Evolutionary conservation across 2,888 invertebrate species (phyloP).

Genomic region (Drosophila peninsularis): DNA sequence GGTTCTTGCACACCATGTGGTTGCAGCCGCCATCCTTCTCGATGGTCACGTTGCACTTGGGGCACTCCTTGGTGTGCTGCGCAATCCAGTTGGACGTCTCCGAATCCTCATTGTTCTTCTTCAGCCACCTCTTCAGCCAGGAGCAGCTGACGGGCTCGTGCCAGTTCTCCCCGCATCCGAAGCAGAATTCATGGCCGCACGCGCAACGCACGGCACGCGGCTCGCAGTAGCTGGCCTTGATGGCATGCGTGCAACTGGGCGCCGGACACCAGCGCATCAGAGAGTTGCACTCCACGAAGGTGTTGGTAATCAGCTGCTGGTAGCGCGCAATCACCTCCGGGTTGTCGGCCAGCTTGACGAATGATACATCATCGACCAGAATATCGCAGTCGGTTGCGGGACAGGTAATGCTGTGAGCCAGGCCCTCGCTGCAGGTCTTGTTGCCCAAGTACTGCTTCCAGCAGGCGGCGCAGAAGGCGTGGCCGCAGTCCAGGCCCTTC

Average conservation of each 20-base stretch:
- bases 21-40: slow-evolving; percentile 99
- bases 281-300: slow-evolving; percentile 99
- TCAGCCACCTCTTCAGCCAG: slow-evolving; percentile 97
- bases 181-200: slow-evolving; percentile 97
- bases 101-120: slow-evolving; percentile 99
- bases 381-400: slow-evolving; percentile 98
- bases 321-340: slow-evolving; percentile 95
- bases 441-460: slow-evolving; percentile 99
- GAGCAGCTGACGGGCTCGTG: slow-evolving; percentile 99
- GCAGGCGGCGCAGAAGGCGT: slow-evolving; percentile 96
- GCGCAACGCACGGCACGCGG: slow-evolving; percentile 95
- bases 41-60: slow-evolving; percentile 97
- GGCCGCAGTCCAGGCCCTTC: slow-evolving; percentile 98
- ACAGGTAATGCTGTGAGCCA: slow-evolving; percentile 97
- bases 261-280: slow-evolving; percentile 99
- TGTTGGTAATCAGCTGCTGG: slow-evolving; percentile 98
- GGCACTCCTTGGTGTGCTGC: slow-evolving; percentile 99
- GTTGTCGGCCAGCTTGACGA: slow-evolving; percentile 95
- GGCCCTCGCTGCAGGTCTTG: slow-evolving; percentile 98
- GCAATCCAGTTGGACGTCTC: slow-evolving; percentile 99
- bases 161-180: slow-evolving; percentile 98
- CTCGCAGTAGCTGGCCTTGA: slow-evolving; percentile 95
- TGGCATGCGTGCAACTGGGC: slow-evolving; percentile 97
- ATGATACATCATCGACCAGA: slow-evolving; percentile 97
- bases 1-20: slow-evolving; percentile 99